Percentiles rank a stretch among this genome's conserved stretches.
Conservation (phyloP, 92 coral and sea anemone species). For the Palythoa caribaeorum region DNA sequence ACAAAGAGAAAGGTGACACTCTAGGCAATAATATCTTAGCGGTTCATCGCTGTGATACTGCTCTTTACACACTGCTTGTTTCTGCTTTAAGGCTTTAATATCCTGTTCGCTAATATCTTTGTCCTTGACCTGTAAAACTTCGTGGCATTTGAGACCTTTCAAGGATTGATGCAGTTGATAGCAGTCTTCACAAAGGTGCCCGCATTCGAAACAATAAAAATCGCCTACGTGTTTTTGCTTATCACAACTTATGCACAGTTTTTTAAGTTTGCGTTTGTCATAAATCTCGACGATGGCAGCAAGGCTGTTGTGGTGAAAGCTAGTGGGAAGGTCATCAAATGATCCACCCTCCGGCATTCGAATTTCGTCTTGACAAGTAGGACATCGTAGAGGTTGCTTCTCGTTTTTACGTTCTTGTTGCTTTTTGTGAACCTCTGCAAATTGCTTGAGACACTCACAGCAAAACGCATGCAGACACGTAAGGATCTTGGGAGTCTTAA, state of each 20-base stretch:
- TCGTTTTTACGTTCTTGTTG: not conserved
- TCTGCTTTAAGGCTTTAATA: not conserved
- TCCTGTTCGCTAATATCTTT: not conserved
- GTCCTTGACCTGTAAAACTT: not conserved
- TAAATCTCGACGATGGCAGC: not conserved
- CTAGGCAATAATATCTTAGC: not conserved
- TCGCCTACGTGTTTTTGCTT: not conserved
- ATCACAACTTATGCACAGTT: not conserved
- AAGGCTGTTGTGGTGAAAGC: constrained; percentile 12
- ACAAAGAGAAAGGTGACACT: not conserved
- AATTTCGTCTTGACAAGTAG: constrained; percentile 8
- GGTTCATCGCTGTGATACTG: not conserved
- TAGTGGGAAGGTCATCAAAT: not conserved
- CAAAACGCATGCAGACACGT: constrained; percentile 1
- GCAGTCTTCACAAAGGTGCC: not conserved
- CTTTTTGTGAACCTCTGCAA: not conserved
- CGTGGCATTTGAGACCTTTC: not conserved
- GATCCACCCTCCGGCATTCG: not conserved
- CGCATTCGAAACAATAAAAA: not conserved
- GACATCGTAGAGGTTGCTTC: not conserved
- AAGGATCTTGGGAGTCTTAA: not conserved
- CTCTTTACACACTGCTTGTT: not conserved
- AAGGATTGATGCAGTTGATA: not conserved
- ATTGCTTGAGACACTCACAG: not conserved
- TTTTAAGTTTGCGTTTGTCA: not conserved